Conservation (phyloP, 2,888 invertebrate genomes). For the Lumbricus terrestris region DNA sequence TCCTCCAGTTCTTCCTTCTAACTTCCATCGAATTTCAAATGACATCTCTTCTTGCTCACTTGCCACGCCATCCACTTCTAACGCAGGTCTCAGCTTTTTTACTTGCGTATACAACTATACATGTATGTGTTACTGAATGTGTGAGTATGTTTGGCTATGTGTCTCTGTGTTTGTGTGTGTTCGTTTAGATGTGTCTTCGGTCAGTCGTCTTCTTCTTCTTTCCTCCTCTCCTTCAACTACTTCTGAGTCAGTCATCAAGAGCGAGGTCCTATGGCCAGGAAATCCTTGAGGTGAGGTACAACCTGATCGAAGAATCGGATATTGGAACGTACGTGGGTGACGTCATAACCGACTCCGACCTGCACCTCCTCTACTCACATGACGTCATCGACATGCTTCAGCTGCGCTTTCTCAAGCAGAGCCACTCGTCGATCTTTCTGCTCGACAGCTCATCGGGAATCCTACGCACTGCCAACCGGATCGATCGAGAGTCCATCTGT, state of each 20-base stretch:
- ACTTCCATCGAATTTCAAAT: too few relatives aligned
- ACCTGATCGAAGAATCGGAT: neutral
- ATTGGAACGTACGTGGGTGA: conserved; percentile 28
- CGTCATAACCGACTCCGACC: conserved; percentile 26
- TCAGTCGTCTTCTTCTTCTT: neutral
- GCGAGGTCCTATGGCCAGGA: neutral
- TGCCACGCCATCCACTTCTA: too few relatives aligned
- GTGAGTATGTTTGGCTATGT: neutral
- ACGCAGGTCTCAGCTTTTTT: too few relatives aligned
- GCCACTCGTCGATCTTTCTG: neutral
- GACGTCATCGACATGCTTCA: conserved; percentile 19
- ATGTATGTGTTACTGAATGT: too few relatives aligned
- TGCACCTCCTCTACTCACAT: conserved; percentile 15
- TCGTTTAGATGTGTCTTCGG: neutral
- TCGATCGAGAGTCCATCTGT: conserved; percentile 39
- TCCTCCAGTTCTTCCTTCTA: too few relatives aligned
- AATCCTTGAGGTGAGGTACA: neutral
- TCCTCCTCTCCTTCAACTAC: neutral
- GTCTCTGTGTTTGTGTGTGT: neutral
- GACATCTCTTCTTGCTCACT: too few relatives aligned
- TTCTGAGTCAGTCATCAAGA: neutral
- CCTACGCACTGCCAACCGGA: conserved; percentile 31
- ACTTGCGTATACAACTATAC: too few relatives aligned
- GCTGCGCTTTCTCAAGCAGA: conserved; percentile 27
- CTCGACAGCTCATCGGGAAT: conserved; percentile 34